phyloP scores from a whole-genome alignment of 2,888 invertebrate genomes.

The Philopedon plagiatum region DNA sequence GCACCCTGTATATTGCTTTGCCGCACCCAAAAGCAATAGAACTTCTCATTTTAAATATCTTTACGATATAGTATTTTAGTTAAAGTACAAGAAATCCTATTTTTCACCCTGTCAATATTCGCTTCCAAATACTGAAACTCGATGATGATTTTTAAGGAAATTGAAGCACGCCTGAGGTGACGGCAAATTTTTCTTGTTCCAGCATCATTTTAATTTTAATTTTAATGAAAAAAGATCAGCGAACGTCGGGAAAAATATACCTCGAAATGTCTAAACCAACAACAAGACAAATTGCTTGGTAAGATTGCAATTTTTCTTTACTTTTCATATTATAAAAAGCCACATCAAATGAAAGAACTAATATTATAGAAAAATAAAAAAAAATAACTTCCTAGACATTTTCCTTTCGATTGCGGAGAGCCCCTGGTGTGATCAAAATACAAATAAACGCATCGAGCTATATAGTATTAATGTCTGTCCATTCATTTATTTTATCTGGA shows the following conservation, averaged over 20 bases:
- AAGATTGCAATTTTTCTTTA: slow-evolving; percentile 9
- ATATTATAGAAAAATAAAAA: neutral
- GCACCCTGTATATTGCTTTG: too few relatives aligned
- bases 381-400: neutral
- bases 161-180: slow-evolving; percentile 49
- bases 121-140: slow-evolving; percentile 10
- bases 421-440: too few relatives aligned
- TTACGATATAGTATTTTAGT: too few relatives aligned
- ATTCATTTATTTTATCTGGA: too few relatives aligned
- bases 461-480: too few relatives aligned
- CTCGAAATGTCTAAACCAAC: slow-evolving; percentile 22
- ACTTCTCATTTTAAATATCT: too few relatives aligned
- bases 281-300: slow-evolving; percentile 44
- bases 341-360: neutral
- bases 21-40: too few relatives aligned
- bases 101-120: neutral
- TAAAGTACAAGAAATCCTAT: neutral
- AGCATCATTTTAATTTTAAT: slow-evolving; percentile 49
- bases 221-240: slow-evolving; percentile 49
- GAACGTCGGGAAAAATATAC: slow-evolving; percentile 39
- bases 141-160: slow-evolving; percentile 32
- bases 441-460: too few relatives aligned
- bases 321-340: neutral
- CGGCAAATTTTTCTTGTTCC: slow-evolving; percentile 50
- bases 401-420: too few relatives aligned